Base-by-base conservation (phyloP, 2,797 vertebrate genomes). In the Paramormyrops hopkinsi region DNA sequence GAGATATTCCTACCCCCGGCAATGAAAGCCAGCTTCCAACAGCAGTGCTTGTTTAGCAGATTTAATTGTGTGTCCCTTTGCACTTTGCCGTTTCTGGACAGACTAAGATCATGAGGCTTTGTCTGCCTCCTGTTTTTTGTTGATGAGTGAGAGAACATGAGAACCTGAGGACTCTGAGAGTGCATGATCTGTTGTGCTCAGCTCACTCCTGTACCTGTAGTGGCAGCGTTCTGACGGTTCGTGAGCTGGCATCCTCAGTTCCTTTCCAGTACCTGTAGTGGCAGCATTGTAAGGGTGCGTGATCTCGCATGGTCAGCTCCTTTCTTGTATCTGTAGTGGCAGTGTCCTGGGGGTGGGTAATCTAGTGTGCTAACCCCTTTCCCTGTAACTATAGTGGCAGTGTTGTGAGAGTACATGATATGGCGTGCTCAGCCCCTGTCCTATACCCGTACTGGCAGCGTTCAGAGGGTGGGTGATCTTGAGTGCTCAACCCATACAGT, bases 1-100 rank as follows among this genome's bases (percentile, higher is more conserved):
- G 95, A 93, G 96, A 96, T 96, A 95, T 96, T 96, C 93, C 95
- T 94, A 96, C 95, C 95, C 92, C 95, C 94, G 86, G 54, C 93
- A 94, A 94, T 93, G 17, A 87, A 96, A 96, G 97, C 95, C 69
- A 22, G 92, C 94, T 94, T 94, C 95, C 94, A 94, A 95, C 94
- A 91, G 93, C 95, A 93, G 88, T 92, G 92, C 95, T 92, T 94
- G 94, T 94, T 97, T 96, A 95, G 96, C 94, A 95, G 94, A 94
- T 95, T 96, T 97, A 97, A 97, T 95, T 96, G 95, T 97, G 96
- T 94, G 86, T 53, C 25, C 7, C 22, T 51, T 7, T 50, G 44
- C n/a, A 22, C 11, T 76, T 53, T 4, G 51, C 33, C 53, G 33
- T 79, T 5, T 79, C 73, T 79, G 73, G 37, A n/a, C 33, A 44